Conservation (phyloP, 2,888 invertebrate species). For the Ectemnius continuus region DNA sequence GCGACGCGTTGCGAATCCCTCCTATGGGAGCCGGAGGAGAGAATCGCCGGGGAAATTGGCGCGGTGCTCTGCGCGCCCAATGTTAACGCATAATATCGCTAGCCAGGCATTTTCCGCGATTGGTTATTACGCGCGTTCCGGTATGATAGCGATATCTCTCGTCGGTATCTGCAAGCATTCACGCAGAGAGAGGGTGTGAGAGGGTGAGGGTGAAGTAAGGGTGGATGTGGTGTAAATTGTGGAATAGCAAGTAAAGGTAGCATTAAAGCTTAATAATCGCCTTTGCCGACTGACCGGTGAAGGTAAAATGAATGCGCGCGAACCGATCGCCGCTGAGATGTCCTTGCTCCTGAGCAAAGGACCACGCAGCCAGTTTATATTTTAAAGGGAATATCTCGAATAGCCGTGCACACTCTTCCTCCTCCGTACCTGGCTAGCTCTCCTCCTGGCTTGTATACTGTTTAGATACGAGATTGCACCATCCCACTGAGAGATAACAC, state of each 20-base stretch:
- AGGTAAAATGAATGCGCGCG: neutral
- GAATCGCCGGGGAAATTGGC: no score
- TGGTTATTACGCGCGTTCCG: no score
- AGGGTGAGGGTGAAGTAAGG: neutral
- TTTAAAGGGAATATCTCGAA: conserved; percentile 48
- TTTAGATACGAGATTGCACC: conserved; percentile 58
- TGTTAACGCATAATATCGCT: no score
- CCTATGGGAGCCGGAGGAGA: no score
- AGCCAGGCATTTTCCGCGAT: no score
- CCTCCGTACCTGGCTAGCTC: neutral
- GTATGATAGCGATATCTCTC: no score
- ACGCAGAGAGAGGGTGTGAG: neutral
- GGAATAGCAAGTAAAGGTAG: neutral
- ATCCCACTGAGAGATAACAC: conserved; percentile 54
- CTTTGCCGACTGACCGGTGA: neutral
- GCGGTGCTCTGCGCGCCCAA: no score
- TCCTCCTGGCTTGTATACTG: conserved; percentile 37
- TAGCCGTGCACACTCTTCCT: neutral
- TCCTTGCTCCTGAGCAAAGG: conserved; percentile 56
- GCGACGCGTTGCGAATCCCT: neutral
- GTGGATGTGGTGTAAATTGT: conserved; percentile 10
- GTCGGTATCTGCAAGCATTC: no score
- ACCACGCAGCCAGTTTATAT: conserved; percentile 56
- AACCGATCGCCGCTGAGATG: conserved; percentile 2
- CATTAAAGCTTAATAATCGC: neutral